phyloP scores from a whole-genome alignment of 2,113 vertebrate genomes.

The Peromyscus maniculatus region DNA sequence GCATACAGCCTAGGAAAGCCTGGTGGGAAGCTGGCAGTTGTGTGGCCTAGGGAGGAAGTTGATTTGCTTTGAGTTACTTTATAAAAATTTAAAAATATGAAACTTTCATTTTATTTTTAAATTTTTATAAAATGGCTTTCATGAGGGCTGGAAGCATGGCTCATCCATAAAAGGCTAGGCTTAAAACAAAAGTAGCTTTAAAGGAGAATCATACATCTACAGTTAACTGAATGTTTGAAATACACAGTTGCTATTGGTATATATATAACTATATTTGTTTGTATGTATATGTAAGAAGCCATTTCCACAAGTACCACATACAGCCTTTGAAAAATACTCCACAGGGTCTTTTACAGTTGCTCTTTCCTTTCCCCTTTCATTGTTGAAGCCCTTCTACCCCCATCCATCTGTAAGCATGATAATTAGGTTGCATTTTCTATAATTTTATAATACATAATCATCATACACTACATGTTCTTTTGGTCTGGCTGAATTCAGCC shows the following conservation, averaged over 20 bases:
- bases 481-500: not conserved
- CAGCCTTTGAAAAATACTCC: not conserved
- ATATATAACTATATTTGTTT: not conserved
- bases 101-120: not conserved
- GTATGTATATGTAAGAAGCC: not conserved
- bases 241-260: not conserved
- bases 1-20: not conserved
- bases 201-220: not conserved
- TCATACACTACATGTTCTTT: not conserved
- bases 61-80: not conserved
- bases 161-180: not conserved
- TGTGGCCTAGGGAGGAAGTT: not conserved
- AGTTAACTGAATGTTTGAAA: not conserved
- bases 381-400: not conserved
- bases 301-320: not conserved
- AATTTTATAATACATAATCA: not conserved
- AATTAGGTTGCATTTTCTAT: not conserved
- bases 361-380: not conserved
- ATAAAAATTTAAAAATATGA: not conserved
- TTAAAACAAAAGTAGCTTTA: not conserved
- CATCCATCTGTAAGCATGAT: not conserved
- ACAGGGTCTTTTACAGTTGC: not conserved
- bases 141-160: not conserved
- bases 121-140: not conserved
- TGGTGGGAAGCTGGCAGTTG: not conserved